Evolutionary conservation across 2,888 invertebrate genomes (phyloP).

Genomic region (Dendrolimus houi): DNA sequence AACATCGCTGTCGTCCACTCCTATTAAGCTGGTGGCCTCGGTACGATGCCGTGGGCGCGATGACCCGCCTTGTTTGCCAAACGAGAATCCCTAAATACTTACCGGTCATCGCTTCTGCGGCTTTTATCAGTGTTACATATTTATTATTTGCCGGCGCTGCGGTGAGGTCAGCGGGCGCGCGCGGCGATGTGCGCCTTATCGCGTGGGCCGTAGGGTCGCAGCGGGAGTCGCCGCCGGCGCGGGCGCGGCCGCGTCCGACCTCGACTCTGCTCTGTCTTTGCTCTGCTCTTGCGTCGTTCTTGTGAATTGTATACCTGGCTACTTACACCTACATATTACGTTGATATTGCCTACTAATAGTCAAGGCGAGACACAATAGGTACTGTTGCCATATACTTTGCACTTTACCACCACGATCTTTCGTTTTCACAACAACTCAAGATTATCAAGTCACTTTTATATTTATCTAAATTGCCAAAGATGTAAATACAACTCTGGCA

Average conservation of each 20-base stretch:
- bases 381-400: background rate
- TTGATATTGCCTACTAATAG: constrained; percentile 1
- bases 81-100: constrained; percentile 62
- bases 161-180: constrained; percentile 67
- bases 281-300: constrained; percentile 67
- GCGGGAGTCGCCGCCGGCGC: constrained; percentile 29
- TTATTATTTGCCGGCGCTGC: constrained; percentile 69
- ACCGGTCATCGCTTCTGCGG: constrained; percentile 69
- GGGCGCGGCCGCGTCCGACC: constrained; percentile 39
- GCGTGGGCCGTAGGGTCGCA: constrained; percentile 60
- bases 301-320: constrained; percentile 16
- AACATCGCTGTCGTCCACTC: constrained; percentile 28
- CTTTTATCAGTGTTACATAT: constrained; percentile 74
- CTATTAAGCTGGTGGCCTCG: constrained; percentile 28
- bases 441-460: background rate
- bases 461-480: background rate
- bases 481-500: background rate
- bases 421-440: background rate
- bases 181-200: constrained; percentile 65
- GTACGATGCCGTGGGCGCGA: constrained; percentile 33
- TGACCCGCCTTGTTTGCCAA: constrained; percentile 51
- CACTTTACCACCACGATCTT: background rate
- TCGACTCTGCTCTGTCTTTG: constrained; percentile 54
- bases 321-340: constrained; percentile 1
- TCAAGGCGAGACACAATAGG: constrained; percentile 4